Percentiles rank a stretch among this genome's conserved stretches.
Evolutionary conservation across 2,888 invertebrate species (phyloP).

Genomic region (Xylocampa areola): DNA sequence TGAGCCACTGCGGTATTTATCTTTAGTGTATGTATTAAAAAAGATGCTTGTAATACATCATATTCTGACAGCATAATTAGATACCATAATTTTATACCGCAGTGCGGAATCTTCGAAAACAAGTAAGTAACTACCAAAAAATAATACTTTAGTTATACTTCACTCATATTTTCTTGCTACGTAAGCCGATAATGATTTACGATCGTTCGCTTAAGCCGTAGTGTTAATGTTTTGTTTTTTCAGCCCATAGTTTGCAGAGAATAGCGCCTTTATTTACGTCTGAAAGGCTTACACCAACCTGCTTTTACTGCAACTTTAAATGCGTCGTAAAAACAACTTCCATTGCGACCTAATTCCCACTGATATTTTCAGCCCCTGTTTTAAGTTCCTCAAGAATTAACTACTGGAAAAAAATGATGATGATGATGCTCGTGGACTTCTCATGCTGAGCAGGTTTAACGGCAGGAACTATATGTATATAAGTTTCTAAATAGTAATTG

Average conservation of each 20-base stretch:
- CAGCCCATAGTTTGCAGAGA: no score
- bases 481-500: background rate
- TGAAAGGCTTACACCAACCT: background rate
- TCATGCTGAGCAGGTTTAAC: background rate
- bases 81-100: constrained; percentile 22
- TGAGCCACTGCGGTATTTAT: no score
- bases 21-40: background rate
- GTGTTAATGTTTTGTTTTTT: constrained; percentile 5
- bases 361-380: no score
- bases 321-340: no score
- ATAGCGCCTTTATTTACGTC: constrained; percentile 5
- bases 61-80: constrained; percentile 34
- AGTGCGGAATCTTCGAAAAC: constrained; percentile 7
- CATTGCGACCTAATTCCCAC: no score
- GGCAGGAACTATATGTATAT: background rate
- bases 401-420: background rate
- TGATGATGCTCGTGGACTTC: no score
- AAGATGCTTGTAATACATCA: constrained; percentile 20
- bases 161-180: constrained; percentile 5
- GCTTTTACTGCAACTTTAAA: background rate
- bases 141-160: background rate
- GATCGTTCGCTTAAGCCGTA: constrained; percentile 7
- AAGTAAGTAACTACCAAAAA: constrained; percentile 12
- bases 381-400: no score
- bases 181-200: constrained; percentile 21